Percentiles rank a stretch among this genome's conserved stretches.
Evolutionary conservation across 2,797 vertebrate species (phyloP).

Genomic region (Enteromius trimaculatus): DNA sequence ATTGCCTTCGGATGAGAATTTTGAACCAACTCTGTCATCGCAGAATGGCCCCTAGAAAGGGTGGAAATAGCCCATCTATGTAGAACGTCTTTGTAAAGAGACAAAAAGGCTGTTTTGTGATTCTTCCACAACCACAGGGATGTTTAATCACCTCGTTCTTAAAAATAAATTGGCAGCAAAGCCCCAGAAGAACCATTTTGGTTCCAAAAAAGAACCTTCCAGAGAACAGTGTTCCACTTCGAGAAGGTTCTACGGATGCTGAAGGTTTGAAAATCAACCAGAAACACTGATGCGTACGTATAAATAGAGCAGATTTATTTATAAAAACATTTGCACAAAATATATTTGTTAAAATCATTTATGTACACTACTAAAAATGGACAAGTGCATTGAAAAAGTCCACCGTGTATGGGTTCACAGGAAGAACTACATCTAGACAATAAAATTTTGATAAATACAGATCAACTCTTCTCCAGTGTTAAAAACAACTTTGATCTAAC

Average conservation of each 20-base stretch:
- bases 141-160: slow-evolving; percentile 5
- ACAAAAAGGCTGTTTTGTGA: slow-evolving; percentile 51
- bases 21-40: slow-evolving; percentile 39
- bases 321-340: slow-evolving; percentile 86
- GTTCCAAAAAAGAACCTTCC: not conserved
- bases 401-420: slow-evolving; percentile 78
- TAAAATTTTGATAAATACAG: slow-evolving; percentile 69
- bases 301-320: slow-evolving; percentile 88
- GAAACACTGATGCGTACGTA: slow-evolving; percentile 65
- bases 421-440: slow-evolving; percentile 66
- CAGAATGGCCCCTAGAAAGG: slow-evolving; percentile 58
- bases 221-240: not conserved
- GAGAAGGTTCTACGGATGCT: not conserved
- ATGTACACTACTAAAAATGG: slow-evolving; percentile 83
- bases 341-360: slow-evolving; percentile 85
- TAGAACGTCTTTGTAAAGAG: slow-evolving; percentile 55
- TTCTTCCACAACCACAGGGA: slow-evolving; percentile 3
- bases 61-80: slow-evolving; percentile 43
- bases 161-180: not conserved
- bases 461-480: slow-evolving; percentile 56
- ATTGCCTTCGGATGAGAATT: slow-evolving; percentile 74
- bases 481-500: slow-evolving; percentile 52
- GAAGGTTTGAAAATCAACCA: slow-evolving; percentile 22
- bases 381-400: slow-evolving; percentile 87
- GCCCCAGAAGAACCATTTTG: not conserved